Conservation (phyloP, 2,113 vertebrate genomes). For the Vidua chalybeata region DNA sequence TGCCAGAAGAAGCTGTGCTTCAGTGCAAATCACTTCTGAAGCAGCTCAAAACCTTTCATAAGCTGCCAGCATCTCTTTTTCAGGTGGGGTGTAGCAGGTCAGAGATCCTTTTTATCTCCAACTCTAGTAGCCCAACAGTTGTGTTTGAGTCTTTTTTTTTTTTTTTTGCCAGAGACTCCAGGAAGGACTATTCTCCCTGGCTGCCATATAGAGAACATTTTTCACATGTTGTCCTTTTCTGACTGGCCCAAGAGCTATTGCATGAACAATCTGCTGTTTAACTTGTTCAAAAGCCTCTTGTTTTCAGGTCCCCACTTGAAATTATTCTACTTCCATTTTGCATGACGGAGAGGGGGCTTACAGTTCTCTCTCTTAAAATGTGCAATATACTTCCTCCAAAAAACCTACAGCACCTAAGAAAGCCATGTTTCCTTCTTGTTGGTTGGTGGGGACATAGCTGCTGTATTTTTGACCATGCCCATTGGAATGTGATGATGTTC, state of each 20-base stretch:
- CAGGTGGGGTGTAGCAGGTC: background rate
- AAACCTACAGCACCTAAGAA: background rate
- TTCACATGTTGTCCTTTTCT: background rate
- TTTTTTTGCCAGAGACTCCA: background rate
- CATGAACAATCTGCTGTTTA: background rate
- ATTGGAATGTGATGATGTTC: background rate
- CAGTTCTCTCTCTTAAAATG: background rate
- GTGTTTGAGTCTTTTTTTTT: background rate
- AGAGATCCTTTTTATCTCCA: background rate
- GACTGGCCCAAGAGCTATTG: background rate
- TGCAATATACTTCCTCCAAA: background rate
- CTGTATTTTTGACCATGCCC: background rate
- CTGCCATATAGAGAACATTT: background rate
- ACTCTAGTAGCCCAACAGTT: background rate
- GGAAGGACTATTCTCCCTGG: background rate
- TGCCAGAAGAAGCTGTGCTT: background rate
- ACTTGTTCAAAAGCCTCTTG: background rate
- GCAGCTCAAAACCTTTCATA: background rate
- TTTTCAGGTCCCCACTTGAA: background rate
- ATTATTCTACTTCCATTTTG: background rate
- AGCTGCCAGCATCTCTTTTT: background rate
- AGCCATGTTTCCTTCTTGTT: background rate
- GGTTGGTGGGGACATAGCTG: background rate
- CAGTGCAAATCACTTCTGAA: background rate
- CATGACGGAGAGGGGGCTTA: background rate